Evolutionary conservation across 2,888 invertebrate genomes (phyloP).

Genomic region (Asteroscopus sphinx): DNA sequence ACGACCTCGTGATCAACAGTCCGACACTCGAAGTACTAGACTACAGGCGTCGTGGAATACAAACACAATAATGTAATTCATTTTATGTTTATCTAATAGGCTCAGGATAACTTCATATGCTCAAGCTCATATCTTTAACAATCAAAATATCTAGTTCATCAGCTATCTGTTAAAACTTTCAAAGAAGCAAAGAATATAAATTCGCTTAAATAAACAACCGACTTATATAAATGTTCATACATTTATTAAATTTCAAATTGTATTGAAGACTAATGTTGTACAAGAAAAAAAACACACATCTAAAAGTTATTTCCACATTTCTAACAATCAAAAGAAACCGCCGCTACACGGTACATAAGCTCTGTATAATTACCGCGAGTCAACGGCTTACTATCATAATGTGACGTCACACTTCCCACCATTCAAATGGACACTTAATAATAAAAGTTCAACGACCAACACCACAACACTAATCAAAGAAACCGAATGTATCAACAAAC

Average conservation of each 20-base stretch:
- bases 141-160: background rate
- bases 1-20: too few relatives aligned
- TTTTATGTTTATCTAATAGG: too few relatives aligned
- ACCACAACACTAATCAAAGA: conserved; percentile 77
- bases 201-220: conserved; percentile 8
- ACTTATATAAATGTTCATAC: conserved; percentile 10
- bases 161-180: background rate
- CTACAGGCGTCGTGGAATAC: too few relatives aligned
- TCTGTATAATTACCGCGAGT: conserved; percentile 52
- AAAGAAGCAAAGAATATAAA: conserved; percentile 5
- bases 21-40: too few relatives aligned
- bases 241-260: too few relatives aligned
- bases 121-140: too few relatives aligned
- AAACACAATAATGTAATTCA: too few relatives aligned
- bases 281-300: conserved; percentile 21
- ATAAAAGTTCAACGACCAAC: conserved; percentile 52
- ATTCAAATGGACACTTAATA: conserved; percentile 51
- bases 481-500: conserved; percentile 68
- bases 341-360: conserved; percentile 44
- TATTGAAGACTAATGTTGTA: conserved; percentile 14
- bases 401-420: conserved; percentile 57
- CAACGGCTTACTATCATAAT: conserved; percentile 43
- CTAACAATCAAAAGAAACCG: conserved; percentile 54
- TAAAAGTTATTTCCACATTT: conserved; percentile 42
- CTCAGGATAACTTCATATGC: too few relatives aligned